Evolutionary conservation across 2,888 invertebrate species (phyloP), one percentile per base, ranked within the genome.

Genomic region (Timema podura): DNA sequence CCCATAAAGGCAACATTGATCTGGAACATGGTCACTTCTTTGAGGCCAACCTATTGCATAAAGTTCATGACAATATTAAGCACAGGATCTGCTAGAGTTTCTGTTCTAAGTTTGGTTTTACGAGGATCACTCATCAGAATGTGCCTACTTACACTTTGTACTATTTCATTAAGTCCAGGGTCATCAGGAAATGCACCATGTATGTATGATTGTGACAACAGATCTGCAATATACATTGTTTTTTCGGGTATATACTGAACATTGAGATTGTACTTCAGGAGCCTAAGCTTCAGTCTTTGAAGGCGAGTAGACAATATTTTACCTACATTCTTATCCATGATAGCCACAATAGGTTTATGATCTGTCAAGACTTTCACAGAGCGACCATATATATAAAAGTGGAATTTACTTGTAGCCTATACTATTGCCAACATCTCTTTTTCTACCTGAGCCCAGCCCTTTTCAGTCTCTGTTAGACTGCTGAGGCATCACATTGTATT

Each of bases 391-490:
- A 64, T 48, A 64, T 48, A 64, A 6, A 68, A 48, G 48, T 70
- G 68, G 30, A 67, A 70, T 8, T 61, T 70, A 3, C 9, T 6
- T 44, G 49, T 61, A 8, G 13, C 67, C 47, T 7, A 70, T 6
- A 54, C 46, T 15, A 70, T 67, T 8, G n/a, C 11, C 16, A 73
- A 71, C 49, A 61, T 5, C 5, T 61, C 61, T 61, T 61, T 61
- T 61, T 61, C 16, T 9, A 61, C 45, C 45, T 61, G 77, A 65
- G 67, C 76, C 73, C 72, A 79, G 13, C 71, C 74, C 44, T 66
- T 47, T 73, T 79, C 77, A 9, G 74, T 74, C 16, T 72, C 48
- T 9, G 76, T 77, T 48, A 79, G 68, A 0, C 77, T 71, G 73
- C 75, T 10, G 61, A 30, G 10, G 61, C 75, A 75, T 79, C 78